Conservation (phyloP, 2,797 vertebrate species). For the Onychomys arenicola region DNA sequence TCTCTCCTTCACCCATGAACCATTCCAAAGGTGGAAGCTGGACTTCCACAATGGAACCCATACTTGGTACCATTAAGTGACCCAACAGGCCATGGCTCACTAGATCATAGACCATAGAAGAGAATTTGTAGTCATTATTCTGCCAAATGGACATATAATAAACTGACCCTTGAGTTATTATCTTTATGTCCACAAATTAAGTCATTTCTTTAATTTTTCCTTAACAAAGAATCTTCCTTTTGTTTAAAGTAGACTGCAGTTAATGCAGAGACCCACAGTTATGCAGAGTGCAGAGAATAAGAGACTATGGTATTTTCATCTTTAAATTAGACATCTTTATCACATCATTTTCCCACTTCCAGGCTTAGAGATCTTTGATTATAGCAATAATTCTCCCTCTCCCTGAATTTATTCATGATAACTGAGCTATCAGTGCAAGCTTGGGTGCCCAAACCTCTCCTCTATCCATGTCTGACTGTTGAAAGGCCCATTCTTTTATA, state of each 20-base stretch:
- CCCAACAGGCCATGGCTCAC: not conserved
- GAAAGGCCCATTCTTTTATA: not conserved
- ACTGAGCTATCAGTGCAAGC: not conserved
- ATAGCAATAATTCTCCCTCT: not conserved
- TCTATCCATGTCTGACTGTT: not conserved
- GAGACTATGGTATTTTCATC: not conserved
- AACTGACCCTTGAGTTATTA: not conserved
- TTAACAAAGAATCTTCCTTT: not conserved
- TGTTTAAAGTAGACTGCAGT: not conserved
- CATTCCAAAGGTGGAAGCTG: too few species aligned
- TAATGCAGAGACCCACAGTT: not conserved
- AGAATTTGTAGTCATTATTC: not conserved
- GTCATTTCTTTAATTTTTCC: not conserved
- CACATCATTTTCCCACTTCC: not conserved
- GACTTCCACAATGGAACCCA: not conserved
- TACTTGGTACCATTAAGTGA: not conserved
- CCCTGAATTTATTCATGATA: not conserved
- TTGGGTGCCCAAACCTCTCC: rapidly evolving
- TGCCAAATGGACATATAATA: not conserved
- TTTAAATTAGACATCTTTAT: not conserved
- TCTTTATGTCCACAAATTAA: not conserved
- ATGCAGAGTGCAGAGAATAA: not conserved
- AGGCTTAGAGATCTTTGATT: not conserved
- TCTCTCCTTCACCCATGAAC: too few species aligned
- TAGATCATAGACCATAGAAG: not conserved